These are phyloP conservation scores for Nyctalus aviator DNA, from an alignment of 2,797 vertebrate genomes.

Conservation along the genomic window DNA sequence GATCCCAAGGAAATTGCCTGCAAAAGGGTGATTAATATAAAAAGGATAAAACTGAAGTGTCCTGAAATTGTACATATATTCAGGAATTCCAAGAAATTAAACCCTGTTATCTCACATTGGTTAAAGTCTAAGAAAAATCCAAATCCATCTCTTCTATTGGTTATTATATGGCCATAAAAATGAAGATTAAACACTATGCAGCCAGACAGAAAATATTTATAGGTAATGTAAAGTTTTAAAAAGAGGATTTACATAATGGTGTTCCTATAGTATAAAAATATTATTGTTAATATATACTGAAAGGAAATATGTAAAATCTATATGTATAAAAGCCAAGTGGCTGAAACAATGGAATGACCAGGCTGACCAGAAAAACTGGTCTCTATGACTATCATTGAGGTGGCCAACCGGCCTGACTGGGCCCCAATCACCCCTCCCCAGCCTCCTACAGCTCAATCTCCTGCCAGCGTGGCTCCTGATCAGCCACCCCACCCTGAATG, in stretches of 20 bases:
- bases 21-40: not conserved
- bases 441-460: too few species aligned
- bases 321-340: too few species aligned
- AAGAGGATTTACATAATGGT: not conserved
- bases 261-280: not conserved
- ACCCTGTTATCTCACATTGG: not conserved
- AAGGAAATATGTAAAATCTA: not conserved
- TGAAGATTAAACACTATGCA: not conserved
- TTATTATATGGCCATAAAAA: not conserved
- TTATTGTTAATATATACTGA: not conserved
- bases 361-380: too few species aligned
- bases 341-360: too few species aligned
- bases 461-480: too few species aligned
- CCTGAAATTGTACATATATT: not conserved
- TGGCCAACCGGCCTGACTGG: fast-evolving
- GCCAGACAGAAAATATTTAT: not conserved
- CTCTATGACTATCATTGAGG: too few species aligned
- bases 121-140: not conserved
- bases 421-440: too few species aligned
- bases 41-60: not conserved
- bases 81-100: not conserved
- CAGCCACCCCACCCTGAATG: too few species aligned
- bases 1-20: not conserved
- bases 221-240: not conserved
- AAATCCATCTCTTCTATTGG: not conserved